phyloP scores from a whole-genome alignment of 2,113 vertebrate genomes.

The Odocoileus virginianus region DNA sequence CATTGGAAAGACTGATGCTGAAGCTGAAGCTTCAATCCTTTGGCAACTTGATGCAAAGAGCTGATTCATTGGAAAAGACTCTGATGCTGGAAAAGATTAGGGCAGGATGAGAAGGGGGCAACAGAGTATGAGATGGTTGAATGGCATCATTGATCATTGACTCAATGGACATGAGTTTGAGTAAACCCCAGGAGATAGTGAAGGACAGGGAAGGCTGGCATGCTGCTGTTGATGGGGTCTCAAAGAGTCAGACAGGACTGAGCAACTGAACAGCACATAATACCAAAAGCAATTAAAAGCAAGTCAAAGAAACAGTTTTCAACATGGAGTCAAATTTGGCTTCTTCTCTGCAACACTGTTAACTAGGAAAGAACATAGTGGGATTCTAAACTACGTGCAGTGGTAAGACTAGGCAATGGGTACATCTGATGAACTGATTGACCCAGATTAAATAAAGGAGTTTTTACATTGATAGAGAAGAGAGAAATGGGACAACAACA shows the following conservation, averaged over 20 bases:
- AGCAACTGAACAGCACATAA: background rate
- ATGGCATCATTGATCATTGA: background rate
- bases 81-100: background rate
- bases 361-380: background rate
- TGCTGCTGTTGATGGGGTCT: background rate
- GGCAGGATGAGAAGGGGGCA: background rate
- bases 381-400: background rate
- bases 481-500: background rate
- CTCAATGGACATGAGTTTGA: background rate
- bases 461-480: background rate
- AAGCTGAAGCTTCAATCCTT: background rate
- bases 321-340: background rate
- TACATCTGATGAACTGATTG: background rate
- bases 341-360: background rate
- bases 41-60: background rate
- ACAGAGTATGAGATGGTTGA: background rate
- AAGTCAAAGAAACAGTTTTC: background rate
- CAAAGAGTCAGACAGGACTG: background rate
- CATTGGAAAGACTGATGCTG: background rate
- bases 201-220: background rate
- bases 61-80: background rate
- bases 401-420: background rate
- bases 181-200: background rate
- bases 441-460: background rate
- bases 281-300: background rate